phyloP scores from a whole-genome alignment of 2,888 invertebrate genomes.

The Pemphredon lugubris region DNA sequence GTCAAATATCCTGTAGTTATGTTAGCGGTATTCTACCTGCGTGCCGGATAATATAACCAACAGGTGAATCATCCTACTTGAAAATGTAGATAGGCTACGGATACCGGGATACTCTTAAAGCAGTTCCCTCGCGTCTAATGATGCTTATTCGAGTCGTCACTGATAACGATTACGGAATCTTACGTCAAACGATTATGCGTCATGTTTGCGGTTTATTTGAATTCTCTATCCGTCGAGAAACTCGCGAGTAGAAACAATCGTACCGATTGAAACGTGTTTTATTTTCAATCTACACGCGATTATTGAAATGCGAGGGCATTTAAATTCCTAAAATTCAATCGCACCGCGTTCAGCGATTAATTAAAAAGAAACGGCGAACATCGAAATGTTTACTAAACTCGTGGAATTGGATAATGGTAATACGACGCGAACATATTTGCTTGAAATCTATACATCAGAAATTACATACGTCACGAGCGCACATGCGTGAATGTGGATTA shows the following conservation, averaged over 20 bases:
- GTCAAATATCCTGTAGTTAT: no score
- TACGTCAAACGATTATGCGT: slow-evolving; percentile 11
- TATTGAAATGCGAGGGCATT: no score
- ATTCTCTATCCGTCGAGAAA: no score
- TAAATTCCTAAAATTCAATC: no score
- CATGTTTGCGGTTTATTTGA: neutral
- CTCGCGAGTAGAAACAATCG: no score
- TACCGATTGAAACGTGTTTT: no score
- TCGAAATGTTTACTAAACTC: neutral
- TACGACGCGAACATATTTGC: no score
- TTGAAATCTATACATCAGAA: slow-evolving; percentile 5
- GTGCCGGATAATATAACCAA: no score
- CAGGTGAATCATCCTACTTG: slow-evolving; percentile 46
- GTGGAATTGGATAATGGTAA: neutral
- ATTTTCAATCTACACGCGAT: no score
- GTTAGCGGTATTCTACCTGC: no score
- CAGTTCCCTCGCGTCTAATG: neutral
- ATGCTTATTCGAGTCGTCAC: slow-evolving; percentile 11
- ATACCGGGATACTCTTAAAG: slow-evolving; percentile 2
- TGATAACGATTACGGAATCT: slow-evolving; percentile 16
- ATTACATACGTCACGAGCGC: neutral
- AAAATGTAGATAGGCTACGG: neutral
- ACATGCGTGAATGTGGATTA: slow-evolving; percentile 12
- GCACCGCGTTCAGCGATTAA: no score
- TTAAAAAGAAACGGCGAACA: neutral